Percentiles rank a stretch among this genome's conserved stretches.
These are phyloP conservation scores for Mirza zaza DNA, from an alignment of 2,113 vertebrate genomes.

Conservation along the genomic window DNA sequence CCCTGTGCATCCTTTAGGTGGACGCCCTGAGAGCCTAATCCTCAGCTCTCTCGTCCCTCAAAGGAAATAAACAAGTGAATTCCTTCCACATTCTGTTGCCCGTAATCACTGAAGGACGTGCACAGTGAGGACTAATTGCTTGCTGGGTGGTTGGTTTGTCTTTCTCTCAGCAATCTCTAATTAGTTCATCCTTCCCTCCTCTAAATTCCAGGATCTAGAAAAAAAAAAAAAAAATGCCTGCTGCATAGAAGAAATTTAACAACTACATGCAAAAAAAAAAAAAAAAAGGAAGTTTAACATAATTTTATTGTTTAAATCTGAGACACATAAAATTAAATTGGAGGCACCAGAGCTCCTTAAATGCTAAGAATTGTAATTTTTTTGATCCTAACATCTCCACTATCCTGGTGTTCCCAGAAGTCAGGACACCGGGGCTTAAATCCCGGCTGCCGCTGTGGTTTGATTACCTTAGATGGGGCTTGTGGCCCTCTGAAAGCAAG, in stretches of 20 bases:
- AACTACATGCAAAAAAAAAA: neutral
- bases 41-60: neutral
- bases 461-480: neutral
- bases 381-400: rapidly evolving
- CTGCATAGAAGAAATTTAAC: neutral
- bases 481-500: neutral
- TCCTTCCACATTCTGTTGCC: neutral
- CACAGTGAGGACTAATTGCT: neutral
- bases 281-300: neutral
- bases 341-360: neutral
- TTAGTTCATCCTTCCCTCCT: neutral
- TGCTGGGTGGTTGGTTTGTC: neutral
- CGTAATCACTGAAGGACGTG: rapidly evolving
- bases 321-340: neutral
- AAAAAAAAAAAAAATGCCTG: neutral
- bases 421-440: neutral
- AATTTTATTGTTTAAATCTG: neutral
- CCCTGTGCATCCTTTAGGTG: no score
- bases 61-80: neutral
- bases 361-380: neutral
- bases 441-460: neutral
- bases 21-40: neutral
- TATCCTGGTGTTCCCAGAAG: rapidly evolving
- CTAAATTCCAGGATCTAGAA: neutral
- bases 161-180: neutral